Percentiles rank a stretch among this genome's conserved stretches.
Evolutionary conservation across 2,888 invertebrate genomes (phyloP).

Genomic region (Steinernema scapterisci): DNA sequence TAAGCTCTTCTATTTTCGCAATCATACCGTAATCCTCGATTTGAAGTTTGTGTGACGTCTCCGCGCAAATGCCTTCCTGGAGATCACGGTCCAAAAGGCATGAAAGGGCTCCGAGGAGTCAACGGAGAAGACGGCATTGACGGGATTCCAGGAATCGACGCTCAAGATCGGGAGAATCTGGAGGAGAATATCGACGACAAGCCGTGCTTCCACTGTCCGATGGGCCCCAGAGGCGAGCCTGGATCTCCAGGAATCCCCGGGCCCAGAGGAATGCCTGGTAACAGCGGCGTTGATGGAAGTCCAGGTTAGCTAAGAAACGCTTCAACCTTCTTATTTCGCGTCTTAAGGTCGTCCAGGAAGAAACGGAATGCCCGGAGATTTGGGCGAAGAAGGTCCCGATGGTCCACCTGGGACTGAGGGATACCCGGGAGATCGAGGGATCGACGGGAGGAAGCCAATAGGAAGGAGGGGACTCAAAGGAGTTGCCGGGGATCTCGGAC

Average conservation of each 20-base stretch:
- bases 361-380: conserved; percentile 1
- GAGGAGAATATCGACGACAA: background rate
- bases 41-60: conserved; percentile 3
- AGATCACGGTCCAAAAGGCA: background rate
- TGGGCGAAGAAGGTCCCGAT: background rate
- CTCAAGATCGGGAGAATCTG: background rate
- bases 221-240: background rate
- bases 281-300: background rate
- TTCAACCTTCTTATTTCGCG: background rate
- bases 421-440: conserved; percentile 9
- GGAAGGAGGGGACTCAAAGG: conserved; percentile 8
- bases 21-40: background rate
- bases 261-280: background rate
- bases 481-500: background rate
- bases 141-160: conserved; percentile 8
- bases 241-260: background rate
- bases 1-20: background rate
- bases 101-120: background rate
- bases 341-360: background rate
- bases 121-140: background rate
- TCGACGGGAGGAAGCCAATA: background rate
- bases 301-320: background rate
- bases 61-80: background rate
- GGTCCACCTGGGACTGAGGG: background rate
- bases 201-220: background rate